Base-by-base conservation (phyloP, 2,113 vertebrate genomes). In the Epinephelus moara region DNA sequence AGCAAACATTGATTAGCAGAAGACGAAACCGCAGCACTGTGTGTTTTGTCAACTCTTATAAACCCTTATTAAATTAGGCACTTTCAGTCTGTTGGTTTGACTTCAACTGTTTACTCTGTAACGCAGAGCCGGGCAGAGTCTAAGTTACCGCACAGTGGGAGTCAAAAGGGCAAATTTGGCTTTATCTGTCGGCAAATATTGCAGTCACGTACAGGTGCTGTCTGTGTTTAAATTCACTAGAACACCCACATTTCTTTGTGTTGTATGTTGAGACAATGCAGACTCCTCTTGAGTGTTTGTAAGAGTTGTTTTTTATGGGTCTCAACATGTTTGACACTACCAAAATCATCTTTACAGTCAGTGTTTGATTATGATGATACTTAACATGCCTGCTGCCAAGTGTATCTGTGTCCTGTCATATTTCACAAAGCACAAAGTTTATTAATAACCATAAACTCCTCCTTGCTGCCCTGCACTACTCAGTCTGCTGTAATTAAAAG, bases 81-180 rank as follows among this genome's bases (percentile, higher is more conserved):
- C 6, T 6, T 1, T 37, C 33, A 37, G 33, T 37, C 33, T 37
- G 33, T 37, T 37, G 33, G 33, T 37, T 37, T 37, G 33, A 37
- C 33, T 45, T 45, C 2, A 45, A 45, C 11, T 12, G 11, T 45
- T 45, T 45, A 11, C 42, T 45, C 42, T 45, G 8, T 45, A 12
- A 45, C 2, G 11, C 42, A 45, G 42, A 45, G 11, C 42, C 11
- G 42, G 42, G 42, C 10, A 45, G 10, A 45, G 33, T 37, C 42
- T 45, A 3, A 12, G 42, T 2, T 45, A 45, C 42, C 2, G 9
- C 9, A 45, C 49, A 60, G 49, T 6, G 33, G 59, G 69, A 78
- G 60, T 81, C 78, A 75, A 5, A 8, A 56, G 40, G 52, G 37
- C 52, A 17, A 23, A 64, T 76, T 25, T 8, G 37, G 25, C 61